A percentile compares a stretch with the other conserved stretches of the same genome.
phyloP scores from a whole-genome alignment of 2,888 invertebrate species.

The Hofmannophila pseudospretella region DNA sequence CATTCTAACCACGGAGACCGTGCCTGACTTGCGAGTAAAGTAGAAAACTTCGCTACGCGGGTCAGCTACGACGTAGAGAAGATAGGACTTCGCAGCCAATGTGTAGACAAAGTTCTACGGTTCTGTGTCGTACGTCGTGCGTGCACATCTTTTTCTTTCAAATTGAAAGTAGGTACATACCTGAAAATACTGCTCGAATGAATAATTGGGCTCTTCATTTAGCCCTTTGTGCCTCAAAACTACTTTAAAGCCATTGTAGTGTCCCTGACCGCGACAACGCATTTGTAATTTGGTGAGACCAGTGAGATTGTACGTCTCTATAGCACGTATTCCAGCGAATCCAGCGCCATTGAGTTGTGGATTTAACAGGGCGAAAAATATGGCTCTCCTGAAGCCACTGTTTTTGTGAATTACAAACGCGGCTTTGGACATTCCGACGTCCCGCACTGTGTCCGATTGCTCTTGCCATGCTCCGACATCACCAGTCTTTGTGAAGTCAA shows the following conservation, averaged over 20 bases:
- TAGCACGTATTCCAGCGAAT: slow-evolving; percentile 79
- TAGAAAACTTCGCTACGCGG: too few species aligned
- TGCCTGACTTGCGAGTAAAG: too few species aligned
- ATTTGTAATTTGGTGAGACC: slow-evolving; percentile 69
- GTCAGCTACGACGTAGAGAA: too few species aligned
- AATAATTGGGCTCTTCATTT: slow-evolving; percentile 75
- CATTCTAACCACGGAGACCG: too few species aligned
- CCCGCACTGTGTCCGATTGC: slow-evolving; percentile 80
- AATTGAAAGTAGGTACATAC: slow-evolving; percentile 34
- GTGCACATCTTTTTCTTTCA: too few species aligned
- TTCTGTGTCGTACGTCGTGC: too few species aligned
- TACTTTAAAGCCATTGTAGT: slow-evolving; percentile 78
- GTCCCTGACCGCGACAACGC: slow-evolving; percentile 78
- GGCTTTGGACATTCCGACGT: slow-evolving; percentile 82
- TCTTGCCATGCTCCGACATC: slow-evolving; percentile 78
- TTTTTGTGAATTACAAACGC: slow-evolving; percentile 78
- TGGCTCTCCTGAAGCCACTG: slow-evolving; percentile 76
- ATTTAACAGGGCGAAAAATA: slow-evolving; percentile 81
- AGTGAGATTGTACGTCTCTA: slow-evolving; percentile 66
- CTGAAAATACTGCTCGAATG: slow-evolving; percentile 80
- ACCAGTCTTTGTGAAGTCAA: slow-evolving; percentile 77
- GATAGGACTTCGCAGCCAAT: too few species aligned
- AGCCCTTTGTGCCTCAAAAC: slow-evolving; percentile 77
- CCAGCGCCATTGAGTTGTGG: slow-evolving; percentile 83
- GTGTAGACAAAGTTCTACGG: too few species aligned